Evolutionary conservation across 2,113 vertebrate species (phyloP).

Genomic region (Falco punctatus): DNA sequence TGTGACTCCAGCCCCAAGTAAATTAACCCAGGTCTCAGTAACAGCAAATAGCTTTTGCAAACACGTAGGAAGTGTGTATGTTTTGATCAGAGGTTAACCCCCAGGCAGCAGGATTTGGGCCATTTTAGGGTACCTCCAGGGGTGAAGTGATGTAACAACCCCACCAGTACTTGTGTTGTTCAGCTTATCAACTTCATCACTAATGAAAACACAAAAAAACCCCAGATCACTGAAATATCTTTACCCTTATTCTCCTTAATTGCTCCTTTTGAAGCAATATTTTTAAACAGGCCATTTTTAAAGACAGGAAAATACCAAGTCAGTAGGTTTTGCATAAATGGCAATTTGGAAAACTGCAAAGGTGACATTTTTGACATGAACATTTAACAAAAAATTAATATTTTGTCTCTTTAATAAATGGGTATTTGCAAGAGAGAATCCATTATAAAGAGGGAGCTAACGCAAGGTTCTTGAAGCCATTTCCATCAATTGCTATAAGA

Average conservation of each 20-base stretch:
- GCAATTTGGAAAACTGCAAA: slow-evolving; percentile 57
- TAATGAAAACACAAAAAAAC: not conserved
- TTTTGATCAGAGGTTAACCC: not conserved
- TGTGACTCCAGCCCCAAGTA: not conserved
- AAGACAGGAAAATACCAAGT: slow-evolving; percentile 14
- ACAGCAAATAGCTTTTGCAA: not conserved
- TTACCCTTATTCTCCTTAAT: not conserved
- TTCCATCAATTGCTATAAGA: slow-evolving; percentile 73
- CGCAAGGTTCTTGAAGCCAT: slow-evolving; percentile 44
- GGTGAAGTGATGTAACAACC: not conserved
- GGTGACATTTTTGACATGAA: slow-evolving; percentile 60
- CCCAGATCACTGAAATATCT: not conserved
- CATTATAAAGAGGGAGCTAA: slow-evolving; percentile 60
- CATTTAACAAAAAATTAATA: slow-evolving; percentile 64
- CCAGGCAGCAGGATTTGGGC: not conserved
- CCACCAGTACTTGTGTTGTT: not conserved
- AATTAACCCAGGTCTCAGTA: not conserved
- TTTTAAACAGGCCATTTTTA: slow-evolving; percentile 29
- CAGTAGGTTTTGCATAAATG: slow-evolving; percentile 31
- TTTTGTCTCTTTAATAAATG: slow-evolving; percentile 66
- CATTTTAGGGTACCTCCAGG: not conserved
- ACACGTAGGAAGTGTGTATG: not conserved
- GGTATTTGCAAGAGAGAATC: slow-evolving; percentile 49
- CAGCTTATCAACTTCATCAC: not conserved
- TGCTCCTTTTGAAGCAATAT: slow-evolving; percentile 5